These are phyloP conservation scores for Cottoperca gobio DNA, from an alignment of 2,797 vertebrate genomes.

Conservation along the genomic window DNA sequence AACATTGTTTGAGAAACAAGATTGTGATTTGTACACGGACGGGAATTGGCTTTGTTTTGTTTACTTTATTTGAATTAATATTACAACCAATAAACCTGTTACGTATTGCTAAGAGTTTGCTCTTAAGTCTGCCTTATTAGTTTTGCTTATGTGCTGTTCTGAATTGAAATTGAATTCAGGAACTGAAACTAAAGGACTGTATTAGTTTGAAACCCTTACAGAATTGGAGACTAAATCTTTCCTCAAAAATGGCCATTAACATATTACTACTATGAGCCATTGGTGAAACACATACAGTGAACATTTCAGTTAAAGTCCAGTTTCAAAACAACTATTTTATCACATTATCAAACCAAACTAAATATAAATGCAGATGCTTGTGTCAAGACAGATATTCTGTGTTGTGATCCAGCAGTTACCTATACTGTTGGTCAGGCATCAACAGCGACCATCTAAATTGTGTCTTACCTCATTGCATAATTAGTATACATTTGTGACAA, in stretches of 20 bases:
- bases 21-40: not conserved
- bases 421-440: not conserved
- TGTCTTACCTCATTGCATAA: not conserved
- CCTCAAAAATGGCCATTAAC: not conserved
- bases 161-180: not conserved
- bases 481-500: not conserved
- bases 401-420: not conserved
- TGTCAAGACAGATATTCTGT: not conserved
- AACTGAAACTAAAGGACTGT: conserved; percentile 2
- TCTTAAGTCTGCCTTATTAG: not conserved
- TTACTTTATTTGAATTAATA: no score
- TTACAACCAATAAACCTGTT: not conserved
- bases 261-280: not conserved
- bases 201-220: not conserved
- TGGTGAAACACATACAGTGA: not conserved
- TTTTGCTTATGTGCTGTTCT: not conserved
- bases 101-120: not conserved
- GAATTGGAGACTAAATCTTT: not conserved
- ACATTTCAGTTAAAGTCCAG: not conserved
- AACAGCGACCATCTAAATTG: not conserved
- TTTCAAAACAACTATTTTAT: not conserved
- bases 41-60: not conserved
- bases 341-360: not conserved
- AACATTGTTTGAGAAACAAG: not conserved
- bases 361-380: not conserved